Evolutionary conservation across 2,113 vertebrate genomes (phyloP), one percentile per base, ranked within the genome.

Genomic region (Trogon melanurus): DNA sequence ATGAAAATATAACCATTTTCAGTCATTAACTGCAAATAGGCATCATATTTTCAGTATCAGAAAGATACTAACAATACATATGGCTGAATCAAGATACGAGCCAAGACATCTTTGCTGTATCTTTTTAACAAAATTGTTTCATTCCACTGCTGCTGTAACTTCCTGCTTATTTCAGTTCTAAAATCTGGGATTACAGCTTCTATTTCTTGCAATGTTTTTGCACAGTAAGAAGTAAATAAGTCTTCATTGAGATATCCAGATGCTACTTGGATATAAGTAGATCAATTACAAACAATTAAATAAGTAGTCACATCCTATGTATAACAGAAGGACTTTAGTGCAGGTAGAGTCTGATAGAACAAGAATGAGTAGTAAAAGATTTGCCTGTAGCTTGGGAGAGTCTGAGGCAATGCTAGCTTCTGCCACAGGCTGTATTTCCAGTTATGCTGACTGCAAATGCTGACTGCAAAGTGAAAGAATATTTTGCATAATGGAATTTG

Each of bases 321-420:
- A 13, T 60, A 71, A 84, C 79, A 89, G 26, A 64, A 75, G 56
- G 16, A n/a, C 38, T 74, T 83, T 5, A 81, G 29, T 53, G n/a
- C 15, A 36, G 34, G 85, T 91, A 57, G 11, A 70, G 18, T 80
- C 48, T 79, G 72, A 85, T 75, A 70, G 47, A 94, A 66, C 12
- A 88, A 79, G 67, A 89, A 82, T 76, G 44, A 91, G 79, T 66
- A 72, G 30, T 54, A 66, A 66, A 84, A 84, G 41, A 89, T 91
- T 95, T 87, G 66, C 51, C 71, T 85, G 89, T 41, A 94, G 81
- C 62, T 30, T 95, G 74, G 74, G 81, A 89, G 81, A 79, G 32
- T 48, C 81, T 95, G 74, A 93, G 53, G 73, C 70, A 94, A 81
- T 27, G 36, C 36, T 91, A 62, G 8, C 74, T 89, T 88, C 48